Base-by-base conservation (phyloP, 2,113 vertebrate genomes). In the Chascanopsetta lugubris region DNA sequence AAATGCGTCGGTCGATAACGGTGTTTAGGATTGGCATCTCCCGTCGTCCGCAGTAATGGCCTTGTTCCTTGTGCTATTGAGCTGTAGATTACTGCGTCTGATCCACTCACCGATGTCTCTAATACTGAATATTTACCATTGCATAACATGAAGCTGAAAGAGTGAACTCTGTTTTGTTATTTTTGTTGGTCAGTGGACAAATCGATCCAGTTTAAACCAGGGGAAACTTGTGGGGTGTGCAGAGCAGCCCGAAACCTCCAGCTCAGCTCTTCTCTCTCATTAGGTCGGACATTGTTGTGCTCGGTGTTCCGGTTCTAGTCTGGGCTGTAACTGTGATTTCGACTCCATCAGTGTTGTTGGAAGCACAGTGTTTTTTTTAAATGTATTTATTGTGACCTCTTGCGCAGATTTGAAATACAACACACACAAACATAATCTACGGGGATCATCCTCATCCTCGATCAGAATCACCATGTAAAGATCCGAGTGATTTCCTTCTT, bases 1-100 rank as follows among this genome's bases (percentile, higher is more conserved):
- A 87, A 79, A 69, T 63, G 36, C 6, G 47, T 57, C 64, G 64
- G 12, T 75, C 66, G 50, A 24, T 42, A n/a, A 42, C 17, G 2
- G 38, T 42, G 6, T 18, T 42, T 7, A 42, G 12, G 6, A 42
- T n/a, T 42, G 6, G n/a, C n/a, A 5, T n/a, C 15, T n/a, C 38
- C 17, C 6, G 15, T 40, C 15, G 5, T 40, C 6, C 11, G 15
- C 34, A 36, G 34, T 36, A 36, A 56, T 64, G 54, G 57, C 53
- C 21, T 50, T 22, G 34, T 63, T 68, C 36, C 21, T 32, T 45
- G 38, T 61, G 40, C 30, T 20, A 34, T 72, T 17, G 12, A 46
- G 36, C 25, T 47, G 36, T 42, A 34, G 55, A 59, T 74, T 36
- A 69, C 29, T 34, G 8, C 26, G 40, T 45, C n/a, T n/a, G n/a